A percentile compares a stretch with the other conserved stretches of the same genome.
Conservation (phyloP, 2,888 invertebrate genomes). For the Troides oblongomaculatus region DNA sequence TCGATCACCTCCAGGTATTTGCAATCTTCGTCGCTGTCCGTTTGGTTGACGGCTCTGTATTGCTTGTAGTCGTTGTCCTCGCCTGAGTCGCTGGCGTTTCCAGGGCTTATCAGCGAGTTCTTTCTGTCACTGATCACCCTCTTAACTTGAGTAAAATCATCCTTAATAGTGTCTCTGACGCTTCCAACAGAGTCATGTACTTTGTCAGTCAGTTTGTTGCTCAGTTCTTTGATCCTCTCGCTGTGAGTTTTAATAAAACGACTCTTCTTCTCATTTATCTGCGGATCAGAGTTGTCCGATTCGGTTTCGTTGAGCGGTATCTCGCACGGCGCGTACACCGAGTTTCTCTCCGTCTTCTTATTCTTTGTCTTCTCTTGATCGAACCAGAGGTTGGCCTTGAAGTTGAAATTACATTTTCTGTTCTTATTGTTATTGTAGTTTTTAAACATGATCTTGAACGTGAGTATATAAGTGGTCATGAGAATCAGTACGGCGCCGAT, state of each 20-base stretch:
- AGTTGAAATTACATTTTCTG: slow-evolving; percentile 45
- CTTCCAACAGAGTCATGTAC: slow-evolving; percentile 63
- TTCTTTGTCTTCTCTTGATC: slow-evolving; percentile 41
- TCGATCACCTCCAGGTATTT: slow-evolving; percentile 70
- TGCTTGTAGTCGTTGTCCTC: slow-evolving; percentile 46
- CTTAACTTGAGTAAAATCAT: slow-evolving; percentile 42
- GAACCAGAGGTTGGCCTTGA: slow-evolving; percentile 47
- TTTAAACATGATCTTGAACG: slow-evolving; percentile 72
- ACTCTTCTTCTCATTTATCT: slow-evolving; percentile 42
- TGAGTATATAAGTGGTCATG: slow-evolving; percentile 67
- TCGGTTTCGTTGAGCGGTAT: slow-evolving; percentile 57
- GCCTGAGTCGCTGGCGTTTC: slow-evolving; percentile 49
- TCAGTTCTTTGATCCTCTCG: slow-evolving; percentile 57
- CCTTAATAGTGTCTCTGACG: slow-evolving; percentile 53
- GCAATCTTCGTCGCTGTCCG: slow-evolving; percentile 62
- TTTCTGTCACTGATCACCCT: slow-evolving; percentile 50
- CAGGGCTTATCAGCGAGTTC: slow-evolving; percentile 46
- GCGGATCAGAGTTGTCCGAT: slow-evolving; percentile 47
- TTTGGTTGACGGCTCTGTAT: slow-evolving; percentile 52
- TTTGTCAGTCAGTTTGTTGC: slow-evolving; percentile 54
- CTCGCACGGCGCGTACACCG: slow-evolving; percentile 66
- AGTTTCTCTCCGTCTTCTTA: slow-evolving; percentile 38
- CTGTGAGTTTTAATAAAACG: slow-evolving; percentile 46
- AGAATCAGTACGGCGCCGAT: slow-evolving; percentile 76
- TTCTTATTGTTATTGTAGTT: slow-evolving; percentile 46